A percentile compares a stretch with the other conserved stretches of the same genome.
phyloP scores from a whole-genome alignment of 2,113 vertebrate genomes.

The Perca schrenkii region DNA sequence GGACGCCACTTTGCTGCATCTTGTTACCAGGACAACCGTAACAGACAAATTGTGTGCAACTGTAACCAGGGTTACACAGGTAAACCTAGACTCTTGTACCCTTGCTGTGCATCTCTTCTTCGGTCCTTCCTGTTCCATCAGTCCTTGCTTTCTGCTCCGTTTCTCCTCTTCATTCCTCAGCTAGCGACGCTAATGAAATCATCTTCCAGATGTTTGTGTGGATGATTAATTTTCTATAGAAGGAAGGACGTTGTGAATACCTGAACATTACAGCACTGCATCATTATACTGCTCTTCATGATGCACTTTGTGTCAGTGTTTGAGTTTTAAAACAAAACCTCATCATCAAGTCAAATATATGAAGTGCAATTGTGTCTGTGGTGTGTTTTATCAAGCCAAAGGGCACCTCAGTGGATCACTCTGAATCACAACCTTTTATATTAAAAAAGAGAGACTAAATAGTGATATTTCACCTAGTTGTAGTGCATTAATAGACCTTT shows the following conservation, averaged over 20 bases:
- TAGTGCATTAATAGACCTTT: background rate
- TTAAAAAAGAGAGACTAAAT: background rate
- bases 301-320: background rate
- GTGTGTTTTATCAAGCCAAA: constrained; percentile 1
- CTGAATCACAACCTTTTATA: background rate
- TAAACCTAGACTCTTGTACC: constrained; percentile 42
- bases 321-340: background rate
- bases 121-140: background rate
- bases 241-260: background rate
- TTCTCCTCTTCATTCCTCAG: background rate
- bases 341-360: background rate
- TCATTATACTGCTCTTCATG: background rate
- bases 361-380: background rate
- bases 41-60: constrained; percentile 91
- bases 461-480: background rate
- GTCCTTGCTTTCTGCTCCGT: background rate
- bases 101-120: background rate
- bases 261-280: background rate
- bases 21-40: constrained; percentile 93
- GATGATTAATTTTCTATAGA: background rate
- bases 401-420: background rate
- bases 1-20: constrained; percentile 91
- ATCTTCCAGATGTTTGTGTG: background rate
- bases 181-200: background rate
- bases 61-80: constrained; percentile 95